Percentiles rank a stretch among this genome's conserved stretches.
These are phyloP conservation scores for Pluvialis apricaria DNA, from an alignment of 2,113 vertebrate species.

Conservation along the genomic window DNA sequence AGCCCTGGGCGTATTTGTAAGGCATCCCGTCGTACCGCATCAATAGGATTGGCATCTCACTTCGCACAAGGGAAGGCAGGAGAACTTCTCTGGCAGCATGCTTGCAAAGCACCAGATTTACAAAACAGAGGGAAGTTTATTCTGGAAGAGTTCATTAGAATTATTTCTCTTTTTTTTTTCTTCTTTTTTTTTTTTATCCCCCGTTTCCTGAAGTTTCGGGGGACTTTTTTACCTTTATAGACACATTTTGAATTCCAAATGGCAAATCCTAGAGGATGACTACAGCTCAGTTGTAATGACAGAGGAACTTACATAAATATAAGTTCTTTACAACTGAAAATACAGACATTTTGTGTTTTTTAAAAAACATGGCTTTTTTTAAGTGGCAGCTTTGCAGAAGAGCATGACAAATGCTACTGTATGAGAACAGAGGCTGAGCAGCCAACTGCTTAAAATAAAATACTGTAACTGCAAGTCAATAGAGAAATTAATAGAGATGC, in stretches of 20 bases:
- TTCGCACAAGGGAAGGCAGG: background rate
- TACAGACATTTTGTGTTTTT: constrained; percentile 7
- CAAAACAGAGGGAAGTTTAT: background rate
- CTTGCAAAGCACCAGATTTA: background rate
- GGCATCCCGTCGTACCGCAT: background rate
- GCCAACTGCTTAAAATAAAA: background rate
- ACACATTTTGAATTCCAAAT: constrained; percentile 26
- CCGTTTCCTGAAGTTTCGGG: background rate
- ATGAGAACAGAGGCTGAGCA: background rate
- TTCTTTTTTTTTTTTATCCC: background rate
- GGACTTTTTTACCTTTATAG: background rate
- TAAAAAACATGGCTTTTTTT: background rate
- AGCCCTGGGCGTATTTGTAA: background rate
- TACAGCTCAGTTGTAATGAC: constrained; percentile 4
- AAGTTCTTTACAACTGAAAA: constrained; percentile 21
- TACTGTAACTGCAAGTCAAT: background rate
- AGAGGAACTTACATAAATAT: constrained; percentile 32
- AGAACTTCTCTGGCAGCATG: background rate
- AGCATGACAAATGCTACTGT: background rate
- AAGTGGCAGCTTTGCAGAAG: constrained; percentile 15
- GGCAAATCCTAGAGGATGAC: constrained; percentile 27
- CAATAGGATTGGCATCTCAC: background rate
- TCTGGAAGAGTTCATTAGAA: background rate
- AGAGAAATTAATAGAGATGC: background rate
- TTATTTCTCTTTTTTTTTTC: background rate